Evolutionary conservation across 1,140 invertebrate species (phyloP).

Genomic region (Ceratitis capitata): DNA sequence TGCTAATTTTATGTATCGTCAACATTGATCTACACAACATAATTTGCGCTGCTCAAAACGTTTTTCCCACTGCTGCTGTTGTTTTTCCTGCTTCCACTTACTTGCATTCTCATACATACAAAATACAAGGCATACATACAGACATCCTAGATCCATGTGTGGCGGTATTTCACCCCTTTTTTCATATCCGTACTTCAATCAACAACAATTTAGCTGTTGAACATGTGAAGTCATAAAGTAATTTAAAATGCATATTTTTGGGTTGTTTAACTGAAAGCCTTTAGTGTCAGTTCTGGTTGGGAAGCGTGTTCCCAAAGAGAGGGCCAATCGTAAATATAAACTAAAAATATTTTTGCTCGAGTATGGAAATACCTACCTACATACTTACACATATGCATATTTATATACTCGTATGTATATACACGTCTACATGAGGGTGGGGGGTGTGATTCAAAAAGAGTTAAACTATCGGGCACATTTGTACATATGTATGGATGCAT

Average conservation of each 20-base stretch:
- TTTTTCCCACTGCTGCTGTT: background rate
- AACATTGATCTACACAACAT: constrained; percentile 38
- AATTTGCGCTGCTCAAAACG: constrained; percentile 16
- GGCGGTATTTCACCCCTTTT: background rate
- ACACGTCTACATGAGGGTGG: too few species aligned
- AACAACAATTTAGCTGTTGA: constrained; percentile 7
- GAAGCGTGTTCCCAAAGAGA: background rate
- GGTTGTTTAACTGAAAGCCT: background rate
- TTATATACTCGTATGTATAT: too few species aligned
- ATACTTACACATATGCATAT: background rate
- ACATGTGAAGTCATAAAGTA: background rate
- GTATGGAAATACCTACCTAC: background rate
- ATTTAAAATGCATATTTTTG: constrained; percentile 10
- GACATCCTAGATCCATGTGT: background rate
- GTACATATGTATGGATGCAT: background rate
- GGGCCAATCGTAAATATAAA: background rate
- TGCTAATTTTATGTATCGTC: constrained; percentile 41
- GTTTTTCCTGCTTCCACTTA: background rate
- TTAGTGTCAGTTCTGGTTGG: background rate
- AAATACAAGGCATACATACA: background rate
- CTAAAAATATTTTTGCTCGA: background rate
- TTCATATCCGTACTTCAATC: background rate
- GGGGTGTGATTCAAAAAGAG: too few species aligned
- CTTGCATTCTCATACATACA: too few species aligned
- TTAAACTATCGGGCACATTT: too few species aligned